These are phyloP conservation scores for Micromussa lordhowensis DNA, from an alignment of 92 coral and sea anemone species.

Conservation along the genomic window DNA sequence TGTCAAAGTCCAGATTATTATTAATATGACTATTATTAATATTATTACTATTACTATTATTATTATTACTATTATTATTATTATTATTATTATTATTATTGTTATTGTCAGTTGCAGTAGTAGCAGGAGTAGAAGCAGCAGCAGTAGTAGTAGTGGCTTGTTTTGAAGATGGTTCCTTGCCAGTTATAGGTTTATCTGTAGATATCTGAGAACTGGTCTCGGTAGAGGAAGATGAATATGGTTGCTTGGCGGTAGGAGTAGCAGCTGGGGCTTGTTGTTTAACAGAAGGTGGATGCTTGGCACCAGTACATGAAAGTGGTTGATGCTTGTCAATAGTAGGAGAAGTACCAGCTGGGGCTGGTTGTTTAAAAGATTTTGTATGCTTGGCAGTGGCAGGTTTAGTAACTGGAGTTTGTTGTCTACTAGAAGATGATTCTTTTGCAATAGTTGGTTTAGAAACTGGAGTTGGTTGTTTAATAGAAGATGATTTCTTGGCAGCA, in stretches of 20 bases:
- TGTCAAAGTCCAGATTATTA: slow-evolving; percentile 41
- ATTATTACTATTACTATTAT: no score
- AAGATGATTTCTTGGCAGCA: no score
- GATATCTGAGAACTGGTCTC: neutral
- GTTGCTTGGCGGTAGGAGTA: neutral
- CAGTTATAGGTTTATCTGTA: slow-evolving; percentile 25
- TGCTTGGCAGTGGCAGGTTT: slow-evolving; percentile 19
- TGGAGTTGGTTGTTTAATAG: no score
- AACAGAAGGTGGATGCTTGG: slow-evolving; percentile 29
- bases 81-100: no score
- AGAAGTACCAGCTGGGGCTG: slow-evolving; percentile 3
- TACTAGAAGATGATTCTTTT: no score
- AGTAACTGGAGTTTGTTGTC: no score
- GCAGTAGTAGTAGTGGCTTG: slow-evolving; percentile 13
- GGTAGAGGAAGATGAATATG: neutral
- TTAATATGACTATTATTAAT: no score
- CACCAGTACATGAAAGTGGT: slow-evolving; percentile 2
- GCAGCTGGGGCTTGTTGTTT: no score
- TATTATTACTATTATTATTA: no score
- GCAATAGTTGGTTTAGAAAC: no score
- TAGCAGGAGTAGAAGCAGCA: no score
- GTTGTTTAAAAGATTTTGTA: neutral
- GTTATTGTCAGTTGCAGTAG: no score
- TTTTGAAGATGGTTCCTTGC: neutral
- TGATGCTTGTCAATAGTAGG: slow-evolving; percentile 7